Base-by-base conservation (phyloP, 2,888 invertebrate genomes). In the Sinhomidia bicolor region DNA sequence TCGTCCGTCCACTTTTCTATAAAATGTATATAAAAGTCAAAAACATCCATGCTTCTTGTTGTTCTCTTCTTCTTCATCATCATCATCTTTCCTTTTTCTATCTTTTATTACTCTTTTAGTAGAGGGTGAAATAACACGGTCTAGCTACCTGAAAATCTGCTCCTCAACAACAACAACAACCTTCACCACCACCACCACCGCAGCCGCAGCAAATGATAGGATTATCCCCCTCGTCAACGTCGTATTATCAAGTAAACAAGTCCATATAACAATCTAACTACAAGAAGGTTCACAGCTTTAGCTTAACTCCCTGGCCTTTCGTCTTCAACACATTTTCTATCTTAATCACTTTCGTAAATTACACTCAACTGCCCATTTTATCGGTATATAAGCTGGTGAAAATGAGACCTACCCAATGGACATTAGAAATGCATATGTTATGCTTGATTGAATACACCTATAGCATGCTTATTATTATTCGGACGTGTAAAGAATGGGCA, bases 261-360 rank as follows among this genome's bases (percentile, higher is more conserved):
- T 57, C 76, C 32, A 57, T 44, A 62, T 23, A 44, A 81, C 65
- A 60, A 80, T 82, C 47, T 20, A 85, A 51, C 26, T 85, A 85
- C 85, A 85, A 41, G 79, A 68, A 68, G 79, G 62, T 65, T 85
- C 85, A 80, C 85, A 80, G 79, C 80, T 80, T 78, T 44, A 20
- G 44, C 57, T 32, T 44, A 36, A 36, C 57, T 57, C 32, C 44
- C 32, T 57, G 60, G 57, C 62, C 62, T 81, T 44, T 68, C 68
- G 68, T 44, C 71, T 60, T 86, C 57, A 60, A 86, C 85, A 80
- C 80, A 86, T 68, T 86, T 85, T 86, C 47, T 71, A 86, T 81
- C 81, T 81, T 87, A 87, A 87, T 87, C 87, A 80, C 74, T 87
- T 87, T 44, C 87, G 44, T 87, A 87, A 87, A 87, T 87, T 87